These are phyloP conservation scores for Sminthurinus signatus DNA, from an alignment of 1,140 invertebrate genomes.

Conservation along the genomic window DNA sequence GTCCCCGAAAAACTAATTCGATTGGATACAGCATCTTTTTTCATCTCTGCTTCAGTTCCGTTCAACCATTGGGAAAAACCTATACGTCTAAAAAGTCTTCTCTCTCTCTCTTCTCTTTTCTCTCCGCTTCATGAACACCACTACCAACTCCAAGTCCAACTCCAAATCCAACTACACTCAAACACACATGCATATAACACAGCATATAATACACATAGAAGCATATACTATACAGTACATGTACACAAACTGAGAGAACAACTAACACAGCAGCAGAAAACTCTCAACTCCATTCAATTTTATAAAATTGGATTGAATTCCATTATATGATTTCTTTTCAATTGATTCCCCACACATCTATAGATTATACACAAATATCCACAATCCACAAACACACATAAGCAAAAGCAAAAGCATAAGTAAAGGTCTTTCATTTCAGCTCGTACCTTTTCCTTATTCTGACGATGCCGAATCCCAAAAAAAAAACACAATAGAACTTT, in stretches of 20 bases:
- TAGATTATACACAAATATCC: too few relatives aligned
- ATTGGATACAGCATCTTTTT: slow-evolving; percentile 40
- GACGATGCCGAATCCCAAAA: too few relatives aligned
- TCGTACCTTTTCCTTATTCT: too few relatives aligned
- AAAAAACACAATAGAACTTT: too few relatives aligned
- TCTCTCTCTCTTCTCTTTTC: slow-evolving; percentile 1
- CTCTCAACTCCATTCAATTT: slow-evolving; percentile 17
- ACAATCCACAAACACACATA: too few relatives aligned
- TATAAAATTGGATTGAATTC: slow-evolving; percentile 25
- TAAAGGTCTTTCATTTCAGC: too few relatives aligned
- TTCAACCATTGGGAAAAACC: slow-evolving; percentile 19
- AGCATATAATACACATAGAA: too few relatives aligned
- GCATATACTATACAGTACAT: neutral
- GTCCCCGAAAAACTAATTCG: slow-evolving; percentile 38
- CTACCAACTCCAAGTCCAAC: slow-evolving; percentile 11
- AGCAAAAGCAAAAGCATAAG: too few relatives aligned
- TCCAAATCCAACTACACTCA: neutral
- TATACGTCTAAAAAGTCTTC: neutral
- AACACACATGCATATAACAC: slow-evolving; percentile 10
- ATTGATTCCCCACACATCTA: slow-evolving; percentile 15
- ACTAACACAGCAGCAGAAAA: slow-evolving; percentile 8
- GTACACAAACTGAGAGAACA: neutral
- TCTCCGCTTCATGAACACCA: slow-evolving; percentile 10
- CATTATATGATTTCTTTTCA: slow-evolving; percentile 33
- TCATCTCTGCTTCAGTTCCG: slow-evolving; percentile 36